These are phyloP conservation scores for Trichogramma dendrolimi DNA, from an alignment of 2,888 invertebrate species.

Conservation along the genomic window DNA sequence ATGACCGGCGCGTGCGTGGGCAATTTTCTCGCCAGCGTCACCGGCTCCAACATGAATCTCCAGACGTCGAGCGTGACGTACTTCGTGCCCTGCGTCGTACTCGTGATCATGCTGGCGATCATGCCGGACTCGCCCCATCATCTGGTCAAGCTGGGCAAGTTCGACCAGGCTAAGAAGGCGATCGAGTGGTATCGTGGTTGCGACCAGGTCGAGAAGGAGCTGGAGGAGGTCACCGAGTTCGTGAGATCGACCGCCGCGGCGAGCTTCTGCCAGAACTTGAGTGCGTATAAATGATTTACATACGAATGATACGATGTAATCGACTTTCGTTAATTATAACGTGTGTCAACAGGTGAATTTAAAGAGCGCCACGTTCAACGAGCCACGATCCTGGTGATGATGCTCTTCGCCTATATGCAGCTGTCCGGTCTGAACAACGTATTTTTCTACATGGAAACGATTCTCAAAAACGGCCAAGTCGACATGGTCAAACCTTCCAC, in stretches of 20 bases:
- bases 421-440: slow-evolving; percentile 41
- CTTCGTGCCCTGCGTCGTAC: slow-evolving; percentile 35
- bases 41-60: slow-evolving; percentile 41
- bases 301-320: background rate
- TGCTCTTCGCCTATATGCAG: slow-evolving; percentile 41
- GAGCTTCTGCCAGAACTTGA: slow-evolving; percentile 22
- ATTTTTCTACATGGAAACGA: slow-evolving; percentile 44
- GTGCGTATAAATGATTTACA: slow-evolving; percentile 2
- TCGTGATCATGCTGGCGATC: slow-evolving; percentile 34
- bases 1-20: slow-evolving; percentile 41
- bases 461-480: slow-evolving; percentile 35
- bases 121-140: slow-evolving; percentile 45
- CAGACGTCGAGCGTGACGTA: slow-evolving; percentile 38
- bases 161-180: slow-evolving; percentile 13
- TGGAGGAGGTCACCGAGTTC: slow-evolving; percentile 36
- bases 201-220: slow-evolving; percentile 34
- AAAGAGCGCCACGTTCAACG: slow-evolving; percentile 23
- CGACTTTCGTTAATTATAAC: background rate
- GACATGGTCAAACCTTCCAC: slow-evolving; percentile 35
- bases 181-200: slow-evolving; percentile 22
- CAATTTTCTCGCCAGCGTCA: slow-evolving; percentile 38
- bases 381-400: slow-evolving; percentile 35
- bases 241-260: slow-evolving; percentile 29
- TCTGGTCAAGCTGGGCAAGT: slow-evolving; percentile 13
- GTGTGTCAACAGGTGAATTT: slow-evolving; percentile 15